These are phyloP conservation scores for Meandrina meandrites DNA, from an alignment of 92 coral and sea anemone species.

Conservation along the genomic window DNA sequence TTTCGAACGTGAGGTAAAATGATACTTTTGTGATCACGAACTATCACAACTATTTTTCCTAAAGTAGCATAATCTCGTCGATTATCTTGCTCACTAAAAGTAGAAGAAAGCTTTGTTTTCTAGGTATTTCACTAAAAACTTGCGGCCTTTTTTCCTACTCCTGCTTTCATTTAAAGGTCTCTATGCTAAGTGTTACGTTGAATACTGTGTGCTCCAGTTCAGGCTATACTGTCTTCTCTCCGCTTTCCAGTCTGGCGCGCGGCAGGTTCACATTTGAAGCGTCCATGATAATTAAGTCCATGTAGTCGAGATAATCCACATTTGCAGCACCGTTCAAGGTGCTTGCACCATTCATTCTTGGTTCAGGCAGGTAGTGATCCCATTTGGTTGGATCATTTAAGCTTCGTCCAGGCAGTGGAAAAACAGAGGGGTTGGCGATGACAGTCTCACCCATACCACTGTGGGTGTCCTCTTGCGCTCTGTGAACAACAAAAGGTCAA, in stretches of 20 bases:
- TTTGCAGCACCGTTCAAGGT: neutral
- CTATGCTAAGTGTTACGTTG: neutral
- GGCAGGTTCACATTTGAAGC: conserved; percentile 17
- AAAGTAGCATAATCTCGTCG: neutral
- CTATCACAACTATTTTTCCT: too few species aligned
- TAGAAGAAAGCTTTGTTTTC: neutral
- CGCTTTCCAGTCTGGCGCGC: conserved; percentile 2
- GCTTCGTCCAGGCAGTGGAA: conserved; percentile 10
- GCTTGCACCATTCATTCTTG: neutral
- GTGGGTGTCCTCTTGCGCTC: neutral
- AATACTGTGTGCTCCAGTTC: neutral
- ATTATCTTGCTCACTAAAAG: neutral
- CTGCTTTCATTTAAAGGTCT: neutral
- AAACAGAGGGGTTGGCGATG: conserved; percentile 3
- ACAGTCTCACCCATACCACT: neutral
- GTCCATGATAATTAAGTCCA: conserved; percentile 33
- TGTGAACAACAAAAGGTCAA: neutral
- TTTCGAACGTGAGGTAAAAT: too few species aligned
- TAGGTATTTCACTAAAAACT: neutral
- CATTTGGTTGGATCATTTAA: conserved; percentile 10
- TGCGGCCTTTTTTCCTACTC: neutral
- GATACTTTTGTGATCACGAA: too few species aligned
- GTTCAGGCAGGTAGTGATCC: conserved; percentile 9
- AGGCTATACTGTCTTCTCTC: conserved; percentile 7
- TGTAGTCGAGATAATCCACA: neutral